Conservation (phyloP, 2,888 invertebrate genomes). For the Dasypolia templi region DNA sequence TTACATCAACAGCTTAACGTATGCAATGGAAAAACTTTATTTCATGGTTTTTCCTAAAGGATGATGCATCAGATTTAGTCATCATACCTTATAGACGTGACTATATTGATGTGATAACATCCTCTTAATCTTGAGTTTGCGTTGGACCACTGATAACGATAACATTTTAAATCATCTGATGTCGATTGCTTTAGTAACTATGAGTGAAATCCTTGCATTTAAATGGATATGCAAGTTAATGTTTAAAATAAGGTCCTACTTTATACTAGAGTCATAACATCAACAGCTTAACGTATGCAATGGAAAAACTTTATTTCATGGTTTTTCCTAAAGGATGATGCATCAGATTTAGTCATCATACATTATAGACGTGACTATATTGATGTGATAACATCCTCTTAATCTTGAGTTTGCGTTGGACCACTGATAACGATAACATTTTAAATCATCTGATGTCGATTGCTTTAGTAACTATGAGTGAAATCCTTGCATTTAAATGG, state of each 20-base stretch:
- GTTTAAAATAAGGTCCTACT: neutral
- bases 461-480: neutral
- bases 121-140: constrained; percentile 26
- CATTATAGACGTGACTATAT: constrained; percentile 23
- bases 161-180: constrained; percentile 18
- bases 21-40: neutral
- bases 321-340: too few relatives aligned
- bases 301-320: too few relatives aligned
- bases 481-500: constrained; percentile 36
- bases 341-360: constrained; percentile 47
- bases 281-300: too few relatives aligned
- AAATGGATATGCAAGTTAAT: neutral
- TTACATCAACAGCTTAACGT: neutral
- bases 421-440: constrained; percentile 19
- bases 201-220: constrained; percentile 36
- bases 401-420: constrained; percentile 31
- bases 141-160: constrained; percentile 22
- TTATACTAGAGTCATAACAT: neutral
- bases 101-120: constrained; percentile 21
- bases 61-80: constrained; percentile 47
- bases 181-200: constrained; percentile 1
- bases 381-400: constrained; percentile 15
- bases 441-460: constrained; percentile 20
- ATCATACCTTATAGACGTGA: constrained; percentile 33
- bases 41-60: neutral